Evolutionary conservation across 2,888 invertebrate genomes (phyloP).

Genomic region (Parnassius orleans): DNA sequence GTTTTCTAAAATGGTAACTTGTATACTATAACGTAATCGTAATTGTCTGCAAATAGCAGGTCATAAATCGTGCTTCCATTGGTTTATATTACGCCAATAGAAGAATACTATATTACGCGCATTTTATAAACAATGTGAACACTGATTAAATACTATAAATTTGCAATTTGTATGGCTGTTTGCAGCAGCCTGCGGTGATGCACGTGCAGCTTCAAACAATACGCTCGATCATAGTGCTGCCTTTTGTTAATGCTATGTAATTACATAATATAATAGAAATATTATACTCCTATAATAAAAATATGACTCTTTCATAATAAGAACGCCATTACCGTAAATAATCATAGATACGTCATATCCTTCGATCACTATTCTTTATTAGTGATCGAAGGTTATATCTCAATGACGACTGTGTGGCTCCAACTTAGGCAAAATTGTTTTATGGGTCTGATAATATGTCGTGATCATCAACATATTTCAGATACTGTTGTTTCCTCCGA

Average conservation of each 20-base stretch:
- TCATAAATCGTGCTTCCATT: slow-evolving; percentile 8
- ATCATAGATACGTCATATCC: neutral
- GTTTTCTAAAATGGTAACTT: neutral
- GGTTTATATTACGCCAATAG: neutral
- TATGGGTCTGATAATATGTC: too few relatives aligned
- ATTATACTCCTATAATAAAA: neutral
- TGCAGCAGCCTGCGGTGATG: slow-evolving; percentile 25
- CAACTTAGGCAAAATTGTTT: too few relatives aligned
- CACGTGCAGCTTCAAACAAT: slow-evolving; percentile 27
- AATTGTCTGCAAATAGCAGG: slow-evolving; percentile 8
- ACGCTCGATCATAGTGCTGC: slow-evolving; percentile 1
- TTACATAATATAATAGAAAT: slow-evolving; percentile 7
- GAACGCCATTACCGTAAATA: neutral
- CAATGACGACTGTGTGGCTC: too few relatives aligned
- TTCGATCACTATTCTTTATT: too few relatives aligned
- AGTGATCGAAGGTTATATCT: too few relatives aligned
- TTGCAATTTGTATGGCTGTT: neutral
- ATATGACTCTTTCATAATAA: slow-evolving; percentile 1
- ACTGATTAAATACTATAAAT: slow-evolving; percentile 27
- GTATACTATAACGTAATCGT: neutral
- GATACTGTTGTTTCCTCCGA: too few relatives aligned
- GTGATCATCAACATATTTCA: too few relatives aligned
- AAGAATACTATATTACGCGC: slow-evolving; percentile 16
- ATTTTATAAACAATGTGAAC: slow-evolving; percentile 32
- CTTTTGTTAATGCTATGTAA: slow-evolving; percentile 1